These are phyloP conservation scores for Cephus pygmeus DNA, from an alignment of 2,888 invertebrate species.

Conservation along the genomic window DNA sequence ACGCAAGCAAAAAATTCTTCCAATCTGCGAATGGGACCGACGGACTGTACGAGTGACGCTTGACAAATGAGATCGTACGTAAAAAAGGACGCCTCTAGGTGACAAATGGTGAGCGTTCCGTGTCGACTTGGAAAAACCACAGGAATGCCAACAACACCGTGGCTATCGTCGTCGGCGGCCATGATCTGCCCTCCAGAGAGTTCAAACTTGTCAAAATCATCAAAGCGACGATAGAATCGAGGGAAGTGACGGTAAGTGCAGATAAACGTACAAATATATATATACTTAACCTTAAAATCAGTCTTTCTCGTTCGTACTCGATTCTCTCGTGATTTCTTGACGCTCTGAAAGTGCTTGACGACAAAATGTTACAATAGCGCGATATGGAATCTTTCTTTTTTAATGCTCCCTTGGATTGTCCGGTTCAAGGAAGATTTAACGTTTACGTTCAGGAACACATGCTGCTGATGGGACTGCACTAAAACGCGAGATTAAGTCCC, in stretches of 20 bases:
- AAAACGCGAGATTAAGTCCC: conserved; percentile 27
- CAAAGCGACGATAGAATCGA: background rate
- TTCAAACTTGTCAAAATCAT: background rate
- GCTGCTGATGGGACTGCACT: conserved; percentile 18
- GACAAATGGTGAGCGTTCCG: conserved; percentile 12
- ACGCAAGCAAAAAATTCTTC: conserved; percentile 5
- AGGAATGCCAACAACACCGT: conserved; percentile 4
- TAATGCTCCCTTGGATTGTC: background rate
- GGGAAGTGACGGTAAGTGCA: background rate
- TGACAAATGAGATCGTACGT: conserved; percentile 12
- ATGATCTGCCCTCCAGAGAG: background rate
- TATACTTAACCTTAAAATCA: background rate
- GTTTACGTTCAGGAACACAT: conserved; percentile 2
- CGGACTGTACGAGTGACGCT: conserved; percentile 14
- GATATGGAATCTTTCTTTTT: background rate
- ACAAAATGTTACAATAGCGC: background rate
- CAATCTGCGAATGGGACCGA: conserved; percentile 12
- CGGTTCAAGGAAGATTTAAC: background rate
- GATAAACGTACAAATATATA: background rate
- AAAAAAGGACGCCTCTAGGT: conserved; percentile 10
- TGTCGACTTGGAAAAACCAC: background rate
- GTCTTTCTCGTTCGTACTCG: background rate
- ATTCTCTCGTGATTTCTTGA: background rate
- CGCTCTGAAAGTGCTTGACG: background rate
- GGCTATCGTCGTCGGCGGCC: background rate